Conservation (phyloP, 2,113 vertebrate species). For the Phodopus roborovskii region DNA sequence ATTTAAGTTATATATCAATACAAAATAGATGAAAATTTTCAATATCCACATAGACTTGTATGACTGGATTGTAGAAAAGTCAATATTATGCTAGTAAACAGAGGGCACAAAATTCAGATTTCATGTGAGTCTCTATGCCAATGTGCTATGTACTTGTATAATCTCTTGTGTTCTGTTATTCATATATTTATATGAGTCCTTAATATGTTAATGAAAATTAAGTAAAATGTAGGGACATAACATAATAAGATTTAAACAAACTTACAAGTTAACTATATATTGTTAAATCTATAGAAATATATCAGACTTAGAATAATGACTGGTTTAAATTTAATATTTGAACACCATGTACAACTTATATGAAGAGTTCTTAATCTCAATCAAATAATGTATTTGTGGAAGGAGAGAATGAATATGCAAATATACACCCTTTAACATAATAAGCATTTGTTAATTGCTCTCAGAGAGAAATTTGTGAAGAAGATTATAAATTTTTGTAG, state of each 20-base stretch:
- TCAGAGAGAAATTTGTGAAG: constrained; percentile 13
- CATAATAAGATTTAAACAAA: neutral
- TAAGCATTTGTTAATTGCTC: constrained; percentile 21
- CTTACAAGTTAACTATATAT: neutral
- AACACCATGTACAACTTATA: neutral
- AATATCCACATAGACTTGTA: neutral
- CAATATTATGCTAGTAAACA: neutral
- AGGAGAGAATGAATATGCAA: neutral
- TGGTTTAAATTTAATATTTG: neutral
- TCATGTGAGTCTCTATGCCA: neutral
- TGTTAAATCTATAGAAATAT: neutral
- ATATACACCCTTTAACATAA: constrained; percentile 17
- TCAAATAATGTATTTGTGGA: constrained; percentile 1
- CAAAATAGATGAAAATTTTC: neutral
- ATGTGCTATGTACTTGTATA: neutral
- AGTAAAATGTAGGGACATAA: neutral
- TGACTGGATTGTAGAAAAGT: neutral
- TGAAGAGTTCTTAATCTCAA: neutral
- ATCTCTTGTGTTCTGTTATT: neutral
- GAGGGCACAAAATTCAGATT: neutral
- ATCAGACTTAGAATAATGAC: neutral
- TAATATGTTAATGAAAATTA: neutral
- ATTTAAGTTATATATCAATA: neutral
- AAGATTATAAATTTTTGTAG: constrained; percentile 21
- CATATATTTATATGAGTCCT: neutral